These are phyloP conservation scores for Fulica atra DNA, from an alignment of 2,113 vertebrate species.

Conservation along the genomic window DNA sequence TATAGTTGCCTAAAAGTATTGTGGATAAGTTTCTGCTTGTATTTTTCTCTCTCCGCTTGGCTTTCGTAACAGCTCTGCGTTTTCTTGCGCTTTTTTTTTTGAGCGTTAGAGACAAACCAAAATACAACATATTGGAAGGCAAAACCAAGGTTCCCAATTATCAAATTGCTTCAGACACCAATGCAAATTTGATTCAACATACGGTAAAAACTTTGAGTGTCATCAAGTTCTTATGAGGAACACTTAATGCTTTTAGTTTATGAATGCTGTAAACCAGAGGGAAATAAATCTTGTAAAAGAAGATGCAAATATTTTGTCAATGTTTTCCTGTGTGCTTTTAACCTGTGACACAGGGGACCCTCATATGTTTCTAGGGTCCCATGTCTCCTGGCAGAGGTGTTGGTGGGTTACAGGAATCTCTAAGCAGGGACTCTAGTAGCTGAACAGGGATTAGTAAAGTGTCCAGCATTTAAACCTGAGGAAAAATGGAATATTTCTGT, in stretches of 20 bases:
- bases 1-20: neutral
- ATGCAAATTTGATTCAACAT: neutral
- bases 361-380: neutral
- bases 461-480: neutral
- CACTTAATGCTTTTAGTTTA: neutral
- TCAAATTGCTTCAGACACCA: neutral
- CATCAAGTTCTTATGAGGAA: accelerated
- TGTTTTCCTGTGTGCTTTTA: neutral
- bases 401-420: neutral
- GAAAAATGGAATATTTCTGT: neutral
- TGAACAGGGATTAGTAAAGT: neutral
- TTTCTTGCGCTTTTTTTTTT: neutral
- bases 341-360: neutral
- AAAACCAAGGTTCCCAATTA: neutral
- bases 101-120: neutral
- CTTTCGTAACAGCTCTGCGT: neutral
- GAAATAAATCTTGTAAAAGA: neutral
- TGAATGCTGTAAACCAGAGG: neutral
- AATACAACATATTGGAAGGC: neutral
- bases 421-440: neutral
- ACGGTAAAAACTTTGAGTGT: neutral
- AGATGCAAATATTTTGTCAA: neutral
- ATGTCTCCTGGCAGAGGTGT: neutral
- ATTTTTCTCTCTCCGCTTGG: neutral
- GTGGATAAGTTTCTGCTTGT: neutral